Evolutionary conservation across 64 coral and sea anemone species (phyloP), one percentile per base, ranked within the genome.

Genomic region (Astreopora myriophthalma): DNA sequence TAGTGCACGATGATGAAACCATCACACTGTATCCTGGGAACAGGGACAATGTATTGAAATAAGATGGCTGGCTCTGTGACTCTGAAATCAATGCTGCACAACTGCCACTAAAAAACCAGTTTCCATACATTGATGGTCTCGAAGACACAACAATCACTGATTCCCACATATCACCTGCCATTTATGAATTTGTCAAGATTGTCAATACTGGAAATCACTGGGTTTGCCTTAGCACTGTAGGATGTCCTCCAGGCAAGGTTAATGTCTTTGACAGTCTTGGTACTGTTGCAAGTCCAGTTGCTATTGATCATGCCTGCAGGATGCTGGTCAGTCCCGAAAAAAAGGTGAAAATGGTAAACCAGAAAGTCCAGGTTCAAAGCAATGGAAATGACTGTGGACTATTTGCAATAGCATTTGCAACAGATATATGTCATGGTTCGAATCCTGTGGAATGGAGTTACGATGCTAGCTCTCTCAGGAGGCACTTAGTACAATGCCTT

Each of bases 141-240:
- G 20, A 20, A 16, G 61, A 86, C 35, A 61, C 84, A 29, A n/a
- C 63, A 38, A n/a, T 86, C 24, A 2, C 9, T 68, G 60, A 8
- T 14, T 7, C 35, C 24, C 24, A 36, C 0, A 64, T 86, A 35
- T 24, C 17, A 17, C 84, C 62, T 39, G 84, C 14, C 20, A 7
- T 20, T 34, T 69, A 19, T 23, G 84, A 48, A 42, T 88, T 88
- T 55, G 44, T 88, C 34, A 69, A 88, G 36, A 40, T 75, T 19
- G 27, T 88, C 20, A 88, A 88, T 40, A 88, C 69, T 27, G 58
- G 91, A n/a, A 58, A 32, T 24, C 84, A 87, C 91, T 93, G 91
- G 91, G 83, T 29, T 40, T 86, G 71, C 57, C 17, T 92, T 37
- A 74, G 65, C 11, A 86, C 35, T 52, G 69, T 92, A 24, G 63